Conservation (phyloP, 2,113 vertebrate genomes). For the Thermophis baileyi region DNA sequence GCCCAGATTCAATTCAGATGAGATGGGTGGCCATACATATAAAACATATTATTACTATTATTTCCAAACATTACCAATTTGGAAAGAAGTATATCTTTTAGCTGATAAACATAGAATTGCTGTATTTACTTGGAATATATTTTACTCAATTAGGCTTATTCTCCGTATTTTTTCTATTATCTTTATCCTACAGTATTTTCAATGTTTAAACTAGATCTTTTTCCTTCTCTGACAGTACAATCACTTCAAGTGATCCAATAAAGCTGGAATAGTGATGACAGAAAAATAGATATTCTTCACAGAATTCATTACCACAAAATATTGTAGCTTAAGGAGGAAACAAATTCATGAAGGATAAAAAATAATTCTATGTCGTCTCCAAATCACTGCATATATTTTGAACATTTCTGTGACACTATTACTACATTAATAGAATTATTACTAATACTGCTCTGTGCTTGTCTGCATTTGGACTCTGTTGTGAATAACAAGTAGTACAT, state of each 20-base stretch:
- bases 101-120: neutral
- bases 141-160: neutral
- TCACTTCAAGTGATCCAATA: neutral
- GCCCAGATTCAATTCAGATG: neutral
- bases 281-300: neutral
- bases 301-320: neutral
- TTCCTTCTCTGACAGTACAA: neutral
- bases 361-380: neutral
- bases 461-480: neutral
- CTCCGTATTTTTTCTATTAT: neutral
- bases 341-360: neutral
- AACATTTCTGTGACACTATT: neutral
- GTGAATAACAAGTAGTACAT: neutral
- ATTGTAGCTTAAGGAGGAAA: neutral
- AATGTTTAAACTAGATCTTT: neutral
- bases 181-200: neutral
- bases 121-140: neutral
- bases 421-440: neutral
- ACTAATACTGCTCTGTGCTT: neutral
- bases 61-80: neutral
- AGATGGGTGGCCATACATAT: neutral
- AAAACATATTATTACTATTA: neutral
- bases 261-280: neutral
- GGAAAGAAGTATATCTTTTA: neutral
- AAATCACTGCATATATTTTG: neutral